Conservation (phyloP, 2,797 vertebrate genomes). For the Bufotes viridis region DNA sequence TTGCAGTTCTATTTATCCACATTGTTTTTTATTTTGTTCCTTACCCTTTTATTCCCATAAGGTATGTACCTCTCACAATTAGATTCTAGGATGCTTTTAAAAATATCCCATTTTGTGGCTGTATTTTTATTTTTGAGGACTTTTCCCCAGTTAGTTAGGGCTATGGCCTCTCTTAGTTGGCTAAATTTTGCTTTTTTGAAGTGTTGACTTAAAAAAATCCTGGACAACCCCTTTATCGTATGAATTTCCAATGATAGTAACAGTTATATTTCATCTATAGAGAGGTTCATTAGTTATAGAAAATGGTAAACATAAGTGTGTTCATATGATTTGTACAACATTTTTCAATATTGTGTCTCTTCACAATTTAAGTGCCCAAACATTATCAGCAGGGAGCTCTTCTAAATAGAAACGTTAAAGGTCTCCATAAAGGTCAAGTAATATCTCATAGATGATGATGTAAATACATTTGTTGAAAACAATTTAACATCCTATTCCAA, state of each 20-base stretch:
- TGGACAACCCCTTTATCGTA: too few species aligned
- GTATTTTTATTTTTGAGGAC: too few species aligned
- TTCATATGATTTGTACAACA: not conserved
- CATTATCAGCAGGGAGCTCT: not conserved
- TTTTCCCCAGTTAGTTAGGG: too few species aligned
- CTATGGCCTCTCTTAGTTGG: too few species aligned
- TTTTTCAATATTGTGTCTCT: constrained; percentile 18
- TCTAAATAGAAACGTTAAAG: not conserved
- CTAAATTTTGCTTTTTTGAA: too few species aligned
- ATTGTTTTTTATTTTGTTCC: too few species aligned
- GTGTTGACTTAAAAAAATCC: too few species aligned
- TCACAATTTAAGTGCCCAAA: not conserved
- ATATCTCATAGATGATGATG: not conserved
- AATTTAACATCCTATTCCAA: not conserved
- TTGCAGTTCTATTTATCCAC: too few species aligned
- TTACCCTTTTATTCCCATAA: too few species aligned
- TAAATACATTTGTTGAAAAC: not conserved
- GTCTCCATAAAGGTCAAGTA: constrained; percentile 18
- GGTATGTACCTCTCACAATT: too few species aligned
- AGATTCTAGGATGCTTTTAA: too few species aligned
- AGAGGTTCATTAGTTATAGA: not conserved
- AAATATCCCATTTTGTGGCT: too few species aligned
- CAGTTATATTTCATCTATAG: not conserved
- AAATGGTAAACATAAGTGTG: not conserved
- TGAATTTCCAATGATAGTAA: not conserved